Evolutionary conservation across 2,888 invertebrate species (phyloP).

Genomic region (Rosalia funebris): DNA sequence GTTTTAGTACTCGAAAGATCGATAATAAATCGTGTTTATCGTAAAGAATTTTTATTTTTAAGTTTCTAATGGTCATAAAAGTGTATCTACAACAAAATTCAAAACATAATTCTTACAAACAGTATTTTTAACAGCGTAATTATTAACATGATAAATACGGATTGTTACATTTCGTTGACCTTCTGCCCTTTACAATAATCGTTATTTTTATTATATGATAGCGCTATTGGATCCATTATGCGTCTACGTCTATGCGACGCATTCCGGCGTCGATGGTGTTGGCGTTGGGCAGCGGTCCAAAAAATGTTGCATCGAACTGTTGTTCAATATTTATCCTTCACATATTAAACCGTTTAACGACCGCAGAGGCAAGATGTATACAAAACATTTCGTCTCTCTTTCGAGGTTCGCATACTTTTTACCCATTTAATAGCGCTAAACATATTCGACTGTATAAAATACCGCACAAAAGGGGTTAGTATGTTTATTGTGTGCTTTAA

Average conservation of each 20-base stretch:
- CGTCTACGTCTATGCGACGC: not conserved
- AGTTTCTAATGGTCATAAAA: too few species aligned
- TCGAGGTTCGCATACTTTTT: not conserved
- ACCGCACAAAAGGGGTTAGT: not conserved
- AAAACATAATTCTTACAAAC: too few species aligned
- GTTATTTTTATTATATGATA: not conserved
- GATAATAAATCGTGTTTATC: too few species aligned
- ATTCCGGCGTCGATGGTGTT: not conserved
- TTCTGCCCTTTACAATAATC: too few species aligned
- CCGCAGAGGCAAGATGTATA: constrained; percentile 14
- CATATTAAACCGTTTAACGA: not conserved
- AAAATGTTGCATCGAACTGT: not conserved
- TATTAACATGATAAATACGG: too few species aligned
- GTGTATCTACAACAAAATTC: too few species aligned
- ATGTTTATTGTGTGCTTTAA: not conserved
- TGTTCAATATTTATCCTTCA: not conserved
- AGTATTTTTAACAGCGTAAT: too few species aligned
- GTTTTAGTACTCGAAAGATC: too few species aligned
- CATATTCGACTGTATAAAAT: not conserved
- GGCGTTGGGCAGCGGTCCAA: not conserved
- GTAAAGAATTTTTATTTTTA: too few species aligned
- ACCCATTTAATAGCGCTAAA: not conserved
- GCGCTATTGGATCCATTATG: not conserved
- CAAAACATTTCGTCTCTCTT: constrained; percentile 6
- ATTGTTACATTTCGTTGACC: too few species aligned